Evolutionary conservation across 1,140 invertebrate species (phyloP), one percentile per base, ranked within the genome.

Genomic region (Penaeus indicus): DNA sequence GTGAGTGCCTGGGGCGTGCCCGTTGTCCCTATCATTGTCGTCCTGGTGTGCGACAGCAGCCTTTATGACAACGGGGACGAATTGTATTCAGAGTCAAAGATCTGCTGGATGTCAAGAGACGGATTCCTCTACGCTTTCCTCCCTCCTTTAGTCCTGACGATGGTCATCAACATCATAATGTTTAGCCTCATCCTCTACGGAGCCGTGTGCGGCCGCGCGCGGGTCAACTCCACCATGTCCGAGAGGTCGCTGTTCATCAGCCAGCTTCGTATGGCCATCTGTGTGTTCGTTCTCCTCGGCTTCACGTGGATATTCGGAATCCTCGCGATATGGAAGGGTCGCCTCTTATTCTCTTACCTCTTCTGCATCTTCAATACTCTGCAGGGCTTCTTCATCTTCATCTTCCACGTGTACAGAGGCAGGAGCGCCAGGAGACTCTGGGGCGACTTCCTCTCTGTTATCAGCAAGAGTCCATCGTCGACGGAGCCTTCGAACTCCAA

Each of bases 61-160:
- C 69, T 90, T 32, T 92, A 92, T 42, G 82, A 89, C 75, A 88
- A 38, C 60, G 75, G 64, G 25, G 62, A 63, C 25, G 42, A 77
- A n/a, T 62, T 22, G 63, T 38, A 84, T 18, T 1, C 63, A 13
- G 90, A 83, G 11, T 67, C 38, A 32, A 90, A 32, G 60, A 89
- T 91, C 61, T 94, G 93, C 89, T 94, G 93, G 93, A 92, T 94
- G 92, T 90, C 92, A 4, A 85, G 91, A 1, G 86, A 92, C 13
- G 92, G 92, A 0, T 94, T 94, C 90, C 93, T 92, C 87, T 93
- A 92, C 84, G 92, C 92, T 18, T 93, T 94, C 77, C 91, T 92
- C 16, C 72, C 93, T n/a, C 93, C 93, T 0, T 87, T 94, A 0
- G 92, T 92, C 27, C 38, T 92, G 11, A 93, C 93, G 75, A 91